Base-by-base conservation (phyloP, 2,888 invertebrate species). In the Drosophila fungiperda region DNA sequence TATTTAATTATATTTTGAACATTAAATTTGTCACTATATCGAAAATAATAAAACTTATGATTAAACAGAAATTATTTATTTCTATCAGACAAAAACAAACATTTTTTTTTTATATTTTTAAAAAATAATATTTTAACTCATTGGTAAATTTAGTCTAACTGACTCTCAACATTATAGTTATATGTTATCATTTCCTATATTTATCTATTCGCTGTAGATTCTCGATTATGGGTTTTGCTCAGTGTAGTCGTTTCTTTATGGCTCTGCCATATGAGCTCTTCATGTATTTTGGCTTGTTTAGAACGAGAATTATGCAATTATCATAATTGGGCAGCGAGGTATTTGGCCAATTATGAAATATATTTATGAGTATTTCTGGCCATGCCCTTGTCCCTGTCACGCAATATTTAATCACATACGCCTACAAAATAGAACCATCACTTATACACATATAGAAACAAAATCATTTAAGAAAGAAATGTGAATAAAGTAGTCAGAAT, bases 301-400 rank as follows among this genome's bases (percentile, higher is more conserved):
- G 83, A 87, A 85, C 68, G 81, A 73, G 76, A 89, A 89, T 89
- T 83, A 87, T 89, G 88, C 86, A 87, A 87, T 87, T 87, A 87
- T 85, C 73, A 89, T 87, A 87, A 87, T 87, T 87, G 86, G 79
- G 74, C 78, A 72, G 73, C 59, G 71, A 76, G 84, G 82, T 77
- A 84, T 82, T 82, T 83, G 87, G 89, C 79, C 89, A 86, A 89
- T 86, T 86, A 86, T 89, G 68, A 86, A 82, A 82, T 68, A 78
- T 85, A 78, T 87, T 87, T 87, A 70, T 83, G 70, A 78, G 45
- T 61, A 55, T 55, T 68, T 67, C 69, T 45, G 61, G 57, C 70
- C 62, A 61, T 70, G 68, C 64, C 64, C 64, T 52, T 64, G 63
- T 48, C 58, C 20, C 78, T 74, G 75, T 62, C 82, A 78, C 78